Conservation (phyloP, 2,797 vertebrate species). For the Myotis daubentonii region DNA sequence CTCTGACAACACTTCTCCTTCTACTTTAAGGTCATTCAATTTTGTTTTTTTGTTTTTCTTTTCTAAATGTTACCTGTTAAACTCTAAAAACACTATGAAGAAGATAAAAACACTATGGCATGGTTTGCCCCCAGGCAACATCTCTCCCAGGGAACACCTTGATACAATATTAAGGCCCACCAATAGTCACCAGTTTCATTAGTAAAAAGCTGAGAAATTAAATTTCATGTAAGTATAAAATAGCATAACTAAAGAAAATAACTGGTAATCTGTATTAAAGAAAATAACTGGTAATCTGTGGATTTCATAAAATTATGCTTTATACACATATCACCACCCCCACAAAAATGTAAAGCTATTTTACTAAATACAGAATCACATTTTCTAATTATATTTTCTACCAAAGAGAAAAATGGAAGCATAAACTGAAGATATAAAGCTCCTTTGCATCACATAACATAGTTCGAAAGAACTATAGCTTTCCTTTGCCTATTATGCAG, state of each 20-base stretch:
- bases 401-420: conserved; percentile 27
- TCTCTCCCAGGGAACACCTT: not conserved
- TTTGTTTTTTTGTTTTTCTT: not conserved
- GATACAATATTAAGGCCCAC: not conserved
- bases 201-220: not conserved
- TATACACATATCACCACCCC: not conserved
- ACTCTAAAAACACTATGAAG: not conserved
- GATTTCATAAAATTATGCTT: not conserved
- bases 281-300: not conserved
- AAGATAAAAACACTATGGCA: not conserved
- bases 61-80: not conserved
- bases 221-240: conserved; percentile 26
- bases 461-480: conserved; percentile 61
- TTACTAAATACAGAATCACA: conserved; percentile 54
- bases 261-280: not conserved
- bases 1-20: not conserved
- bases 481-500: conserved; percentile 55
- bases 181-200: not conserved
- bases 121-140: not conserved
- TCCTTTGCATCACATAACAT: conserved; percentile 49
- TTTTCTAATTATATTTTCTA: conserved; percentile 46
- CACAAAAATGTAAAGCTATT: conserved; percentile 34
- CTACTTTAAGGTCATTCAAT: not conserved
- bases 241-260: not conserved
- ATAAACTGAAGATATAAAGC: conserved; percentile 58